These are phyloP conservation scores for Drosophila mimica DNA, from an alignment of 2,888 invertebrate genomes.

Conservation along the genomic window DNA sequence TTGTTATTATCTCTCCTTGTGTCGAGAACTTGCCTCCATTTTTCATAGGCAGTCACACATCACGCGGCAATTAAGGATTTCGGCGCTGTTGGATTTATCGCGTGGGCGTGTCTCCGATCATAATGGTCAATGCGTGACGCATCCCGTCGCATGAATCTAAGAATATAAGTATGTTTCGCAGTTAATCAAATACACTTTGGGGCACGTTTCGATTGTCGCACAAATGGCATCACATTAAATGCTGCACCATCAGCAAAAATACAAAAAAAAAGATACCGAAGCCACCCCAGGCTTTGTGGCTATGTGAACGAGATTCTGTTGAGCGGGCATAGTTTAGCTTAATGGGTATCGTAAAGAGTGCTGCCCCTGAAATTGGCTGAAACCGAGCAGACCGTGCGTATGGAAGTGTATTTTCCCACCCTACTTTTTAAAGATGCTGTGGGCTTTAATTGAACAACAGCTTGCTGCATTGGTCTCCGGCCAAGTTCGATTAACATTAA, in stretches of 20 bases:
- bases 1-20: not conserved
- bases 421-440: slow-evolving; percentile 59
- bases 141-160: not conserved
- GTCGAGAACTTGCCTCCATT: not conserved
- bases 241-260: slow-evolving; percentile 60
- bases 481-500: slow-evolving; percentile 68
- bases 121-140: slow-evolving; percentile 68
- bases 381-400: not conserved
- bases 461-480: slow-evolving; percentile 28
- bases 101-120: slow-evolving; percentile 54
- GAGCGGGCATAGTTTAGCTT: slow-evolving; percentile 74
- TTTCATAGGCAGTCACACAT: not conserved
- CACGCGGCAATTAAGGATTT: slow-evolving; percentile 46
- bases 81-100: slow-evolving; percentile 37
- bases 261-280: not conserved
- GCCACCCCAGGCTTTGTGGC: slow-evolving; percentile 16
- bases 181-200: slow-evolving; percentile 58
- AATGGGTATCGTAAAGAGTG: slow-evolving; percentile 71
- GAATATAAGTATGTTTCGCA: slow-evolving; percentile 6
- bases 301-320: slow-evolving; percentile 4
- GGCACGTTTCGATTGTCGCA: slow-evolving; percentile 45
- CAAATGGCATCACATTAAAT: slow-evolving; percentile 69
- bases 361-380: slow-evolving; percentile 47
- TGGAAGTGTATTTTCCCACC: slow-evolving; percentile 54
- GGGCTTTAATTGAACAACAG: slow-evolving; percentile 58